Evolutionary conservation across 2,888 invertebrate species (phyloP), one percentile per base, ranked within the genome.

Genomic region (Eumerus sabulonum): DNA sequence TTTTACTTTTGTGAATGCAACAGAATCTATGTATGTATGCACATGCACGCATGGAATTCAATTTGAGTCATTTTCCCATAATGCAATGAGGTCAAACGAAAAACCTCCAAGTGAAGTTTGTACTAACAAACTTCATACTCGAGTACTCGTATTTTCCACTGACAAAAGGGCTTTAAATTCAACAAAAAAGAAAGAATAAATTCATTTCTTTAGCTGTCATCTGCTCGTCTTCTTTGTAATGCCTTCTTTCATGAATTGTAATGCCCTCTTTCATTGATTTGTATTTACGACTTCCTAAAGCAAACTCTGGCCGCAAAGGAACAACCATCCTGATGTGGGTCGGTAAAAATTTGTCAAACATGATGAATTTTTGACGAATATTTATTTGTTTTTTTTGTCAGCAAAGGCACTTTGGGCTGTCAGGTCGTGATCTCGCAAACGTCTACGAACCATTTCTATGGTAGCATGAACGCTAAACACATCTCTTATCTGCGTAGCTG

Each of bases 331-430:
- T n/a, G n/a, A n/a, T n/a, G 16, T 9, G 17, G 38, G 70, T 81
- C 59, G 82, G 63, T 67, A 60, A 59, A 79, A 82, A 82, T 82
- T 82, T 82, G 82, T 82, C 82, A 82, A 82, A 63, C 35, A 27
- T 7, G 27, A 27, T 7, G 38, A 67, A 76, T 67, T 57, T 67
- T 54, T 82, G 82, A 82, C 67, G 79, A 79, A 82, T 82, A 82
- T 82, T 76, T 7, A 27, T 2, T 27, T 7, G 27, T 27, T 4
- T 7, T 27, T 7, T 7, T 27, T 27, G 27, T 27, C 3, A 7
- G 2, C 27, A 11, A 19, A 38, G 40, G 36, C 12, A 12, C 67
- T 67, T 73, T 68, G 73, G 47, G 27, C 27, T 4, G 27, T 57
- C 12, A 67, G 51, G 53, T 62, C 73, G 73, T 62, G 72, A 14